Evolutionary conservation across 2,113 vertebrate genomes (phyloP), one percentile per base, ranked within the genome.

Genomic region (Propithecus coquereli): DNA sequence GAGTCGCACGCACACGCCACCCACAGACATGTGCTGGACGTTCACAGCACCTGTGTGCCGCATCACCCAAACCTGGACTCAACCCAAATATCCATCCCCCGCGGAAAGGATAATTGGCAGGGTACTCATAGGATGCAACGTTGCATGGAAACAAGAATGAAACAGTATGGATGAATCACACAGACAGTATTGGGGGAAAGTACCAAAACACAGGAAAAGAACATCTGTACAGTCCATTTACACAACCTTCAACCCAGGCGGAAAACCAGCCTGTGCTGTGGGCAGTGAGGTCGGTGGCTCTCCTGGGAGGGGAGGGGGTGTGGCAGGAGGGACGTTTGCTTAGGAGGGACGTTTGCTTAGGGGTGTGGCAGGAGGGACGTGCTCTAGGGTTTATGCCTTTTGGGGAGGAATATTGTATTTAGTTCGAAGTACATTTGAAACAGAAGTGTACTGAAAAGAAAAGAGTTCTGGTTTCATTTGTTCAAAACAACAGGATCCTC

Each of bases 391-490:
- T 27, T 17, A 4, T 17, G 9, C 43, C 54, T 40, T 73, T 82
- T 17, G 34, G 6, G 50, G 30, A 30, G 37, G 13, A 23, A 40
- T 45, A 18, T 3, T 43, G 16, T 32, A 37, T 76, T 71, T 32
- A 74, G 70, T 65, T 65, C 84, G 59, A 95, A 63, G 20, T 30
- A 30, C 11, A 20, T 79, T 70, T 82, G 20, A 40, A 85, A 81
- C 25, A 23, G 65, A 86, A 65, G 17, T 54, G 6, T 34, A 22
- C 13, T 40, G 47, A 25, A 8, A 7, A 23, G n/a, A 70, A 37
- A 13, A 37, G 63, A 87, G 25, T 87, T 96, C 70, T 77, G 45
- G 45, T 43, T 85, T 92, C 12, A 23, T 37, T 61, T 81, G 32
- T n/a, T 71, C 10, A 79, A 89, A 82, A 17, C 57, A 83, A 32